Percentiles rank a stretch among this genome's conserved stretches.
phyloP scores from a whole-genome alignment of 2,888 invertebrate genomes.

The Alloscopus bannaensis region DNA sequence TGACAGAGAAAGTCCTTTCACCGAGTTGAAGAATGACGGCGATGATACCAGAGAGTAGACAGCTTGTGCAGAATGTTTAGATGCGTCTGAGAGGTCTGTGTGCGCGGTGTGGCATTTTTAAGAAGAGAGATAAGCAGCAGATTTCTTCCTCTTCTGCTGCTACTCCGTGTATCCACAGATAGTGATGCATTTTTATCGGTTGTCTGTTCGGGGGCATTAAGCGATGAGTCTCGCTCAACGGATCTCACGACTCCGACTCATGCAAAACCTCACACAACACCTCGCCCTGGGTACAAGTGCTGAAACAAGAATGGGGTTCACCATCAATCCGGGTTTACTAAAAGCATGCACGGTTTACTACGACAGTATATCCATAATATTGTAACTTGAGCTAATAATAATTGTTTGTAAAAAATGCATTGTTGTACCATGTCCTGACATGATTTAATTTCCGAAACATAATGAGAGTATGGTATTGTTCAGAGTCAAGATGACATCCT shows the following conservation, averaged over 20 bases:
- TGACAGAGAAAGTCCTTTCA: slow-evolving; percentile 45
- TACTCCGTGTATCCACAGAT: slow-evolving; percentile 30
- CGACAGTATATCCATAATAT: no score
- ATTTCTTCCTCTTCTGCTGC: background rate
- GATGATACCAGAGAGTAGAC: no score
- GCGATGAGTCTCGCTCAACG: slow-evolving; percentile 37
- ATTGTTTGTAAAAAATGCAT: no score
- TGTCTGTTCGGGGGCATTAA: slow-evolving; percentile 36
- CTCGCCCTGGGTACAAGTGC: slow-evolving; percentile 71
- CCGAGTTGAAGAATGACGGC: slow-evolving; percentile 5
- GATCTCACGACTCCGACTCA: slow-evolving; percentile 41
- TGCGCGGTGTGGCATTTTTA: slow-evolving; percentile 15
- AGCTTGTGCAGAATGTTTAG: slow-evolving; percentile 47
- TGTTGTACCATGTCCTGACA: slow-evolving; percentile 69
- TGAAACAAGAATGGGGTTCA: slow-evolving; percentile 29
- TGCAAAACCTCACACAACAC: slow-evolving; percentile 70
- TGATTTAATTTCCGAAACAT: slow-evolving; percentile 71
- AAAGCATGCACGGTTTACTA: no score
- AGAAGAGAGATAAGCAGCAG: slow-evolving; percentile 43
- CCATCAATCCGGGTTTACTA: no score
- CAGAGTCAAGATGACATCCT: slow-evolving; percentile 70
- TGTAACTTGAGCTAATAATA: no score
- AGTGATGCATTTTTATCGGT: background rate
- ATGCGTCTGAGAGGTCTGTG: slow-evolving; percentile 44
- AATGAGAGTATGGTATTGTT: slow-evolving; percentile 71